phyloP scores from a whole-genome alignment of 1,140 invertebrate species.

The silkworm (Bombyx mori) region ASM3026992v2 NC_085113.1:9092001-9092500 shows the following conservation, averaged over 20 bases:
- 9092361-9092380: background rate
- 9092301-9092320: no score
- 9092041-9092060: conserved; percentile 84
- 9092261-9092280: no score
- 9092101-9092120: conserved; percentile 96
- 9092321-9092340: background rate
- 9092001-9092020: conserved; percentile 84
- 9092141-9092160: background rate
- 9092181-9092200: no score
- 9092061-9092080: conserved; percentile 81
- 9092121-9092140: conserved; percentile 79
- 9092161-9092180: no score
- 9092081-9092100: conserved; percentile 87
- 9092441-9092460: conserved; percentile 89
- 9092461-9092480: conserved; percentile 81
- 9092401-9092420: conserved; percentile 91
- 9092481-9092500: conserved; percentile 95
- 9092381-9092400: background rate
- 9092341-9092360: background rate
- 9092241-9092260: no score
- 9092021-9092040: conserved; percentile 88
- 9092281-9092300: no score
- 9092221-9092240: no score
- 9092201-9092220: no score
- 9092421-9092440: conserved; percentile 89